Evolutionary conservation across 2,888 invertebrate species (phyloP).

Genomic region (Drosophila incognita): DNA sequence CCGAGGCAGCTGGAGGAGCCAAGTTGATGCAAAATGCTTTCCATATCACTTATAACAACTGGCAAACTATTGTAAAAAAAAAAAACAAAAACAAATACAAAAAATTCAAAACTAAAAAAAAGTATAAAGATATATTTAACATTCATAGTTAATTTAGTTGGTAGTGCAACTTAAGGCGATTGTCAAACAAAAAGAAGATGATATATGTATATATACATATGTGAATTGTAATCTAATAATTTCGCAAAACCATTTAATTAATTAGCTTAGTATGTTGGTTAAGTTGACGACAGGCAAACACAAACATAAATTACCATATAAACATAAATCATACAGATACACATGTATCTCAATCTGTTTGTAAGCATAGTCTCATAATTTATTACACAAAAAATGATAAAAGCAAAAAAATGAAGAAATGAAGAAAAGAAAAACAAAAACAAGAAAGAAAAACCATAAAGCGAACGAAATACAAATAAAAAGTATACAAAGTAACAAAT

Average conservation of each 20-base stretch:
- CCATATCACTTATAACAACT: conserved; percentile 69
- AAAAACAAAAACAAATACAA: conserved; percentile 10
- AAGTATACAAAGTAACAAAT: conserved; percentile 52
- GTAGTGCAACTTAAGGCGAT: conserved; percentile 55
- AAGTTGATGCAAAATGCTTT: conserved; percentile 70
- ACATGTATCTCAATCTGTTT: conserved; percentile 70
- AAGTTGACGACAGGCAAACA: conserved; percentile 58
- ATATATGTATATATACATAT: conserved; percentile 13
- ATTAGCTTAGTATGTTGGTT: conserved; percentile 55
- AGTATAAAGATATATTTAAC: conserved; percentile 48
- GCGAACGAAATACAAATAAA: conserved; percentile 57
- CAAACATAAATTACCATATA: conserved; percentile 50
- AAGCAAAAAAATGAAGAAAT: conserved; percentile 2
- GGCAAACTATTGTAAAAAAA: conserved; percentile 62
- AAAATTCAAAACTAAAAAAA: conserved; percentile 16
- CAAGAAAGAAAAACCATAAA: conserved; percentile 36
- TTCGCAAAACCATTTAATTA: conserved; percentile 52
- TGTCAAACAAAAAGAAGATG: conserved; percentile 50
- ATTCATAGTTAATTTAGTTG: conserved; percentile 78
- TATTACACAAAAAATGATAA: conserved; percentile 61
- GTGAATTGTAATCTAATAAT: conserved; percentile 52
- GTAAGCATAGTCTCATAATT: conserved; percentile 78
- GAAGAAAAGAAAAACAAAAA: conserved; percentile 30
- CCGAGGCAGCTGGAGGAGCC: conserved; percentile 42
- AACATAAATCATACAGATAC: conserved; percentile 62